phyloP scores from a whole-genome alignment of 2,113 vertebrate genomes.

The Microtus ochrogaster region DNA sequence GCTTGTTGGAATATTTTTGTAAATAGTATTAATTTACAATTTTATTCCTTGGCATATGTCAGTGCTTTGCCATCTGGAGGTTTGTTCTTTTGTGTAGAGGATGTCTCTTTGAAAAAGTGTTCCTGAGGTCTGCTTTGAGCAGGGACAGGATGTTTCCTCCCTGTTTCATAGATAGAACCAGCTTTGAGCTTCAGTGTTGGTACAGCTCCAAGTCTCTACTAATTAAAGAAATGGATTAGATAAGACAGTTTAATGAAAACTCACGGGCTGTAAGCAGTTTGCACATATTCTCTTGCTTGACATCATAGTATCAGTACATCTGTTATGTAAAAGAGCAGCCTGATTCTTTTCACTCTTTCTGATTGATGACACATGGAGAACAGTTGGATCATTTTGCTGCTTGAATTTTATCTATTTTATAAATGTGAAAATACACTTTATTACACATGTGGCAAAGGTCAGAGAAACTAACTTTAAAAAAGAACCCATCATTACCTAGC shows the following conservation, averaged over 20 bases:
- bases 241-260: constrained; percentile 25
- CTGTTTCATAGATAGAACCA: background rate
- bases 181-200: constrained; percentile 19
- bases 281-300: background rate
- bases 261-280: background rate
- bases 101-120: constrained; percentile 31
- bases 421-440: constrained; percentile 48
- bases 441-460: constrained; percentile 56
- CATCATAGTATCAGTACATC: background rate
- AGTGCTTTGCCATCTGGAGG: background rate
- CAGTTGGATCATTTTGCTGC: background rate
- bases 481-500: constrained; percentile 1
- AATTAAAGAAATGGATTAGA: constrained; percentile 52
- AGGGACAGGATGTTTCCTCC: constrained; percentile 56
- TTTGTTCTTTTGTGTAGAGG: constrained; percentile 40
- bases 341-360: background rate
- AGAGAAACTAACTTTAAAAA: constrained; percentile 48
- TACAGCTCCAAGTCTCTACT: constrained; percentile 4
- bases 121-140: background rate
- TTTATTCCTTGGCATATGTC: background rate
- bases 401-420: constrained; percentile 59
- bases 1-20: constrained; percentile 4
- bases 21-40: background rate
- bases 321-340: background rate
- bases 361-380: background rate